phyloP scores from a whole-genome alignment of 2,888 invertebrate species.

The Catocala nupta region DNA sequence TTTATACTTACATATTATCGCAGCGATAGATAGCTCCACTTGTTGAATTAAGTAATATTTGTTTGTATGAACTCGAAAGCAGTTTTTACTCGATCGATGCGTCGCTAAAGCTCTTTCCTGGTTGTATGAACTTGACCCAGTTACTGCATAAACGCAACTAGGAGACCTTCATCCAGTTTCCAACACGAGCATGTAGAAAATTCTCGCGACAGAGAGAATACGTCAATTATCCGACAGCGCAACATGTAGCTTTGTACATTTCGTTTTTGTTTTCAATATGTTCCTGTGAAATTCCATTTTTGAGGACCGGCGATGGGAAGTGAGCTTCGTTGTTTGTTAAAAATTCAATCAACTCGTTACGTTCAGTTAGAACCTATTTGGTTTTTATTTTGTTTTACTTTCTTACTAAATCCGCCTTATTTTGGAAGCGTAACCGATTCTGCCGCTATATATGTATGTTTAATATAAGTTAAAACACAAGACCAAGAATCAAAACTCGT shows the following conservation, averaged over 20 bases:
- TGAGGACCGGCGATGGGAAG: slow-evolving; percentile 20
- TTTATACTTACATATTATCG: slow-evolving; percentile 7
- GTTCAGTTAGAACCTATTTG: neutral
- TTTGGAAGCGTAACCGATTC: no score
- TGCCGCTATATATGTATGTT: no score
- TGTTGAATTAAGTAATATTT: slow-evolving; percentile 11
- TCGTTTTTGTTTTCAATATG: slow-evolving; percentile 28
- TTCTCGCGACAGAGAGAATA: slow-evolving; percentile 55
- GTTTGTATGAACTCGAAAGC: slow-evolving; percentile 1
- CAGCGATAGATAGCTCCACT: slow-evolving; percentile 3
- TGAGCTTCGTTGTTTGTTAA: slow-evolving; percentile 28
- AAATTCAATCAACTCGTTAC: slow-evolving; percentile 33
- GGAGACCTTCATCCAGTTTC: slow-evolving; percentile 63
- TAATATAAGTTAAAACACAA: no score
- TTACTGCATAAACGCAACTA: slow-evolving; percentile 54
- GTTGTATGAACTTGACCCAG: slow-evolving; percentile 65
- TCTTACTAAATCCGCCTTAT: no score
- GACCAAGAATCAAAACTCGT: no score
- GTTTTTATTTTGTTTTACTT: neutral
- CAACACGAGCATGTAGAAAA: slow-evolving; percentile 58
- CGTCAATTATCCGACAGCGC: slow-evolving; percentile 49
- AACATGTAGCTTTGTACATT: slow-evolving; percentile 29
- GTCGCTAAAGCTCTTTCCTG: slow-evolving; percentile 40
- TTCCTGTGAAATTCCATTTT: slow-evolving; percentile 35
- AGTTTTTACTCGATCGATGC: neutral